phyloP scores from a whole-genome alignment of 1,140 invertebrate species.

The Calephelis nemesis region DNA sequence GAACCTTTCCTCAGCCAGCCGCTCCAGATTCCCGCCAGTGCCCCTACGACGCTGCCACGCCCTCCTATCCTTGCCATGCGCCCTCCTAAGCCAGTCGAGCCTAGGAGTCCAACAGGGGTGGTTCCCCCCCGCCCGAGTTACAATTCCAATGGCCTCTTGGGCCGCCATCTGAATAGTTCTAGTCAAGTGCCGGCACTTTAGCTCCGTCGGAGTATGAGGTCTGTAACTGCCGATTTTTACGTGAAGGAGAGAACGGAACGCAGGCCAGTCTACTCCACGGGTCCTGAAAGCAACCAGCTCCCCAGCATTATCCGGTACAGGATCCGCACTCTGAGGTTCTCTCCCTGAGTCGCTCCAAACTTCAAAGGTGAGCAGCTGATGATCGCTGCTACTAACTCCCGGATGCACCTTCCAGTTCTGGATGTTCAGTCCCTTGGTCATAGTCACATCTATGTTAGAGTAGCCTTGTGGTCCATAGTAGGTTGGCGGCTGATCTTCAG shows the following conservation, averaged over 20 bases:
- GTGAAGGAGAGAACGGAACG: too few species aligned
- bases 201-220: too few species aligned
- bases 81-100: not conserved
- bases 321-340: too few species aligned
- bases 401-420: constrained; percentile 30
- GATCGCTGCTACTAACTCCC: constrained; percentile 34
- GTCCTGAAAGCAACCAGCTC: too few species aligned
- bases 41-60: not conserved
- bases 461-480: constrained; percentile 29
- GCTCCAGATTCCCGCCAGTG: not conserved
- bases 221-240: too few species aligned
- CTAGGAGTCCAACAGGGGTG: not conserved
- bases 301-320: too few species aligned
- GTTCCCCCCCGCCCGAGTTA: not conserved
- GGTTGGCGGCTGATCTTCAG: constrained; percentile 27
- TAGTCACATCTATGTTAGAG: constrained; percentile 38
- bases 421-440: constrained; percentile 21
- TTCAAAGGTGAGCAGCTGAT: constrained; percentile 29
- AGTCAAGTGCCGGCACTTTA: too few species aligned
- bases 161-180: not conserved
- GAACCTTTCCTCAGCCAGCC: not conserved
- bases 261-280: too few species aligned
- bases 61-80: not conserved
- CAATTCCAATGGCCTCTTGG: not conserved
- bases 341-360: too few species aligned